Evolutionary conservation across 2,888 invertebrate genomes (phyloP), one percentile per base, ranked within the genome.

Genomic region (Yponomeuta cagnagella): DNA sequence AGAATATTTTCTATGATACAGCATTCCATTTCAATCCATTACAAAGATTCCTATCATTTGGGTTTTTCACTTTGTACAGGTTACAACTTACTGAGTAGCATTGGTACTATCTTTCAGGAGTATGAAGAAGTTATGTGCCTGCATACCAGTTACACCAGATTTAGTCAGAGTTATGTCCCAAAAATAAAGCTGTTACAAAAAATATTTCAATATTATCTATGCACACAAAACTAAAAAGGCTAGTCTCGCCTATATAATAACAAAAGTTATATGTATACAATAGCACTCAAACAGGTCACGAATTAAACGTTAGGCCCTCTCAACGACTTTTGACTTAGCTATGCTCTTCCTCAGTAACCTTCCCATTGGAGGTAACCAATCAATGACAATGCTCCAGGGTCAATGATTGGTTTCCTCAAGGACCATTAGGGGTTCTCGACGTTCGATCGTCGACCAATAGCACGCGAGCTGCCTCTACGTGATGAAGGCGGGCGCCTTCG

Each of bases 401-500:
- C 43, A 8, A 1, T 43, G 43, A 8, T 8, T 43, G 43, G 43
- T 58, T 58, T 12, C 52, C 12, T 58, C 15, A 58, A 58, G 52
- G 52, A 58, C 52, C 52, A 58, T 12, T 58, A 8, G 52, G 52
- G 52, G 52, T 15, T 58, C 52, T 12, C 15, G 15, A 58, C 15
- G 12, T 58, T 58, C 52, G 15, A 15, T 58, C 2, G 52, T 15
- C 52, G 52, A 58, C 15, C 52, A 58, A 58, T 58, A 58, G 52
- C 52, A 58, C 52, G 52, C 30, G n/a, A 1, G 5, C 9, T n/a
- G 12, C 33, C 74, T 76, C 85, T 93, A 96, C 72, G 95, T 93
- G 74, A 96, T 95, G 80, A 96, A 97, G 31, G 96, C 96, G 1
- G 96, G 95, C 48, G 95, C 94, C 85, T 95, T 95, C 70, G 94